These are phyloP conservation scores for Phalacrocorax pelagicus DNA, from an alignment of 2,113 vertebrate species.

Conservation along the genomic window DNA sequence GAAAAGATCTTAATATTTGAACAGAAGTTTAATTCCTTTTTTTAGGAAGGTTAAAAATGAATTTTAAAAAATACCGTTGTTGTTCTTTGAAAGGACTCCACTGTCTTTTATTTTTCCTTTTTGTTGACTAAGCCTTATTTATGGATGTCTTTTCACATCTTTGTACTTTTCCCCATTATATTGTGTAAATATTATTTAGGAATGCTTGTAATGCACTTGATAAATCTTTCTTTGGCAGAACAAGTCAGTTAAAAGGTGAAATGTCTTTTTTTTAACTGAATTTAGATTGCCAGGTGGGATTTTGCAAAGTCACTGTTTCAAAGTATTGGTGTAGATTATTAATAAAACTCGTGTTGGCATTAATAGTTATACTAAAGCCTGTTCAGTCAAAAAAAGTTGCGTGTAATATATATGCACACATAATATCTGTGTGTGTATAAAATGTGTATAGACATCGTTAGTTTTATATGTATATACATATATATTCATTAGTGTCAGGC, in stretches of 20 bases:
- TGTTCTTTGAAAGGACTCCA: neutral
- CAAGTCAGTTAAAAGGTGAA: constrained; percentile 16
- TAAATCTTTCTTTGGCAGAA: neutral
- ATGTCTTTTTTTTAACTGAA: neutral
- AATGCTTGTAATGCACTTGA: neutral
- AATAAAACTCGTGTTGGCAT: neutral
- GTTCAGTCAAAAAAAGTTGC: neutral
- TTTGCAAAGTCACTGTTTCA: neutral
- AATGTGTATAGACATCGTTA: neutral
- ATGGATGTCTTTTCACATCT: neutral
- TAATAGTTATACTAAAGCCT: neutral
- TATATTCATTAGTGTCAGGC: neutral
- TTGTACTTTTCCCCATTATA: neutral
- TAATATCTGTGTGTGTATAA: neutral
- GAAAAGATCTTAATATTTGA: neutral
- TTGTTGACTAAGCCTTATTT: constrained; percentile 22
- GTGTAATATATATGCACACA: neutral
- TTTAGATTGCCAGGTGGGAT: neutral
- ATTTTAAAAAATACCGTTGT: neutral
- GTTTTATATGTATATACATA: neutral
- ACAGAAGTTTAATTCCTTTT: neutral
- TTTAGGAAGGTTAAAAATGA: neutral
- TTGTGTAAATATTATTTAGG: constrained; percentile 28
- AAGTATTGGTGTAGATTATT: neutral
- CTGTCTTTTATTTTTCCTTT: neutral